Evolutionary conservation across 2,888 invertebrate species (phyloP).

Genomic region (Tenthredo notha): DNA sequence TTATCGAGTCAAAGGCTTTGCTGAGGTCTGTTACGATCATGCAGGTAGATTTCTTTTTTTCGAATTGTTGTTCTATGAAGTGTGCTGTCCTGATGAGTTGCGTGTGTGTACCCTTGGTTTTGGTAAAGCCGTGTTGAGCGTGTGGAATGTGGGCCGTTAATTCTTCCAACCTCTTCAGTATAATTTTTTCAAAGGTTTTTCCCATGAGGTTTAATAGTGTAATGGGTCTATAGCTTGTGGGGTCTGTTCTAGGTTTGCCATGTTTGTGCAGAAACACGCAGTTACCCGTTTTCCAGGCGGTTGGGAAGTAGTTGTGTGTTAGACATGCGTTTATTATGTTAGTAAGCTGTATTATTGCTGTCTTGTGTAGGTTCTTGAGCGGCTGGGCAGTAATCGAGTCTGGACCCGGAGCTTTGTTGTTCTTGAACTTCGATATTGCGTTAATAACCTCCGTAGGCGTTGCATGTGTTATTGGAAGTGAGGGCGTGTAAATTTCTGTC

Average conservation of each 20-base stretch:
- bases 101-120: conserved; percentile 46
- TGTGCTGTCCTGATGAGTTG: conserved; percentile 54
- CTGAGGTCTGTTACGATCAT: conserved; percentile 51
- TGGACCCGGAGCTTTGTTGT: conserved; percentile 17
- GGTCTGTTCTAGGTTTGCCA: conserved; percentile 10
- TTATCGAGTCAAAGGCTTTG: conserved; percentile 54
- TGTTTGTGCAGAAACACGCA: background rate
- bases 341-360: background rate
- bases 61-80: conserved; percentile 45
- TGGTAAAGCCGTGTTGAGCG: conserved; percentile 52
- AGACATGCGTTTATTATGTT: background rate
- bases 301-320: background rate
- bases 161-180: conserved; percentile 39
- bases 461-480: background rate
- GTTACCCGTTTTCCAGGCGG: background rate
- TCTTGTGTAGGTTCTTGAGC: background rate
- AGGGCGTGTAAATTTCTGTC: background rate
- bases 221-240: conserved; percentile 53
- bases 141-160: conserved; percentile 18
- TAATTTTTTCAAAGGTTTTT: conserved; percentile 50
- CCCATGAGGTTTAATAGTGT: conserved; percentile 53
- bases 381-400: background rate
- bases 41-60: background rate
- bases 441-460: background rate
- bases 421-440: background rate